Base-by-base conservation (phyloP, 2,888 invertebrate species). In the Pristionchus japonicus region DNA sequence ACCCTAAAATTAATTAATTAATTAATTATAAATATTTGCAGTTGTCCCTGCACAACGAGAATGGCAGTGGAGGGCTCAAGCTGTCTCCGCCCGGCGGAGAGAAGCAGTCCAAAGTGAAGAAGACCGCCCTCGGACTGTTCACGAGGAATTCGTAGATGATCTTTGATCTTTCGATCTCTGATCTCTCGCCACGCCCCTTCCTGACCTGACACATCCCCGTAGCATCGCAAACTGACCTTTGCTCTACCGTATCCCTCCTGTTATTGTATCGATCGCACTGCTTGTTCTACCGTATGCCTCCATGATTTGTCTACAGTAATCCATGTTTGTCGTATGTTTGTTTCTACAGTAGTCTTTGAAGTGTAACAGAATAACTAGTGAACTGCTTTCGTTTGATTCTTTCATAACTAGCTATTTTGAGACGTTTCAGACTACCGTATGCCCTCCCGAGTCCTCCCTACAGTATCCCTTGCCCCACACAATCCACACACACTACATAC, bases 31-130 rank as follows among this genome's bases (percentile, higher is more conserved):
- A 43, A 43, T 43, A 43, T 43, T 83, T 83, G 1, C 52, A 83
- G 82, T 43, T 83, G 52, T 83, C 82, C 3, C 82, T 83, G 0
- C 82, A 83, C 82, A 83, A 83, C 34, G 82, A 83, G 52, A 83
- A 83, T 11, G 82, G 77, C 11, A n/a, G 70, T 37, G n/a, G n/a
- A n/a, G n/a, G n/a, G n/a, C 27, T 83, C 31, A 83, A 83, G 34
- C 23, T 52, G 52, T 83, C 82, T 4, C 82, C 82, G 34, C 82
- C 82, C 1, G 82, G 52, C 23, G 82, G 82, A 7, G 82, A 83
- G 34, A 83, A 83, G 34, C 77, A 43, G 1, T 20, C 37, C 27
- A 83, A 83, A 37, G 82, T 83, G 82, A 83, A 83, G 82, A 83
- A 83, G 82, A 23, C 52, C 3, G 82, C 49, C 15, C 82, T 83